phyloP scores from a whole-genome alignment of 2,888 invertebrate genomes.

The Pachymerium ferrugineum region DNA sequence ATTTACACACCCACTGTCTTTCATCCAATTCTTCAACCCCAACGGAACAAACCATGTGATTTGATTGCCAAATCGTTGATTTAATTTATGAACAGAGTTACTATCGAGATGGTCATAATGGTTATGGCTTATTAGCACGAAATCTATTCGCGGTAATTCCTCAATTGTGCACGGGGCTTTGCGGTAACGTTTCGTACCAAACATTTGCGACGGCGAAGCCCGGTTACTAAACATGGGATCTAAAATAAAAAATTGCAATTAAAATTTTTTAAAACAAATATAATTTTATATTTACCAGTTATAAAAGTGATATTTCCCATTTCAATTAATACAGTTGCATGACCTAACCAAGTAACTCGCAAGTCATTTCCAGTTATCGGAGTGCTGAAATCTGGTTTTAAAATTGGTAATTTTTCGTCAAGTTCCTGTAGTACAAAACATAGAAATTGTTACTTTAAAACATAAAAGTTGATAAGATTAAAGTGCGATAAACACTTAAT shows the following conservation, averaged over 20 bases:
- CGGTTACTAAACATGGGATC: slow-evolving; percentile 51
- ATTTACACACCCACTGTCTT: slow-evolving; percentile 43
- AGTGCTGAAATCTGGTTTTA: neutral
- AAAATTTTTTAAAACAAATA: neutral
- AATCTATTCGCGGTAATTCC: slow-evolving; percentile 47
- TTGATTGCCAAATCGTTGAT: slow-evolving; percentile 41
- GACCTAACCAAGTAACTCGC: slow-evolving; percentile 51
- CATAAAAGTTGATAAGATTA: too few relatives aligned
- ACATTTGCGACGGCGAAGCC: slow-evolving; percentile 44
- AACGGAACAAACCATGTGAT: slow-evolving; percentile 52
- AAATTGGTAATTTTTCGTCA: neutral
- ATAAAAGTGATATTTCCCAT: slow-evolving; percentile 48
- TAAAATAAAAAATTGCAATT: slow-evolving; percentile 6
- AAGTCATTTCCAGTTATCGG: neutral
- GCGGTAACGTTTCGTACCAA: slow-evolving; percentile 48
- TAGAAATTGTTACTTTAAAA: too few relatives aligned
- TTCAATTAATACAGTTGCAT: slow-evolving; percentile 50
- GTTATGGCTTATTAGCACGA: slow-evolving; percentile 52
- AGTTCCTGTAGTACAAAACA: neutral
- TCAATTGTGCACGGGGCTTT: slow-evolving; percentile 45
- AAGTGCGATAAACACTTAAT: too few relatives aligned
- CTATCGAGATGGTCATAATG: slow-evolving; percentile 53
- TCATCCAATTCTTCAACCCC: slow-evolving; percentile 48
- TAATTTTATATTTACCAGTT: slow-evolving; percentile 40
- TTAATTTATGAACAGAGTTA: slow-evolving; percentile 42